phyloP scores from a whole-genome alignment of 2,113 vertebrate species.

The Probosciger aterrimus region DNA sequence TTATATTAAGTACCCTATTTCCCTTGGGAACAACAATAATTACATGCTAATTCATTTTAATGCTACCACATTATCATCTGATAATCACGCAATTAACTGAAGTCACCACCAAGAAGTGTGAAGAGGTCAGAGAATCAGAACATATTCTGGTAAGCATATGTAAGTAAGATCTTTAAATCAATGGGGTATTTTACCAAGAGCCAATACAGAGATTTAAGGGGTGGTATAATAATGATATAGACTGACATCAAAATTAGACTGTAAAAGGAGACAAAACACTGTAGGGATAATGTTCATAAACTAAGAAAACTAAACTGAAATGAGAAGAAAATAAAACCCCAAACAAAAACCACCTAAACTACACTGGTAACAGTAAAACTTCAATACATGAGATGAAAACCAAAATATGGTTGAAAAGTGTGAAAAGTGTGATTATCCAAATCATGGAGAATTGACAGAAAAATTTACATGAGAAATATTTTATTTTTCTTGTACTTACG shows the following conservation, averaged over 20 bases:
- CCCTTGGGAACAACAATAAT: constrained; percentile 41
- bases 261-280: neutral
- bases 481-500: neutral
- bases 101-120: constrained; percentile 39
- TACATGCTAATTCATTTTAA: constrained; percentile 65
- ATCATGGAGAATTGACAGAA: neutral
- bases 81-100: constrained; percentile 57
- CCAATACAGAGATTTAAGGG: neutral
- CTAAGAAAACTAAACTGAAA: neutral
- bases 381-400: neutral
- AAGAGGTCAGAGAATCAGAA: constrained; percentile 52
- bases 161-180: constrained; percentile 28
- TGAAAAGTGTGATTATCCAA: neutral
- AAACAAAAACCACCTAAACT: neutral
- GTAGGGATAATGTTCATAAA: neutral
- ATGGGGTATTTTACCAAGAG: constrained; percentile 6
- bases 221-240: neutral
- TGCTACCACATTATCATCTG: constrained; percentile 37
- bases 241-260: neutral
- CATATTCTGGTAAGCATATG: neutral
- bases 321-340: accelerated
- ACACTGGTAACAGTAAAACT: neutral
- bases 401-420: neutral
- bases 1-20: constrained; percentile 15
- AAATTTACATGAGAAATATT: neutral